phyloP scores from a whole-genome alignment of 1,140 invertebrate genomes.

The Megalonaias nervosa region DNA sequence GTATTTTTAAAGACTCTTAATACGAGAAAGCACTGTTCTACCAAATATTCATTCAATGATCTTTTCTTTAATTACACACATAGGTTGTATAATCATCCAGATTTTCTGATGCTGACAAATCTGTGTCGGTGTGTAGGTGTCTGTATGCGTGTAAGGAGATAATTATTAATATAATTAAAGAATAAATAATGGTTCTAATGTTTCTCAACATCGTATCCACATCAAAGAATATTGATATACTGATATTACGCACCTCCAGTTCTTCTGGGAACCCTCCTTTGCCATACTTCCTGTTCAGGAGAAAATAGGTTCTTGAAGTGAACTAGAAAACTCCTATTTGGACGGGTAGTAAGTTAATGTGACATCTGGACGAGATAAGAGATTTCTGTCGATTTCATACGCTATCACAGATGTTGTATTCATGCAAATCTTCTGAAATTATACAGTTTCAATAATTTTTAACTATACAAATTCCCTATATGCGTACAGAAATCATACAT shows the following conservation, averaged over 20 bases:
- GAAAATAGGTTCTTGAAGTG: conserved; percentile 45
- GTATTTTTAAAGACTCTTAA: no score
- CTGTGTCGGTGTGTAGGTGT: conserved; percentile 12
- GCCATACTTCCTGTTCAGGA: conserved; percentile 25
- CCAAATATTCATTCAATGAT: no score
- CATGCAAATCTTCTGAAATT: conserved; percentile 51
- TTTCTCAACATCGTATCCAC: no score
- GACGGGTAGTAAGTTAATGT: conserved; percentile 62
- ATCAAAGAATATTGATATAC: background rate
- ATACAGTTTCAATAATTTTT: background rate
- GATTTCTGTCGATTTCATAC: conserved; percentile 47
- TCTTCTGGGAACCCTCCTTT: conserved; percentile 7
- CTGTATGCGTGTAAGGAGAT: background rate
- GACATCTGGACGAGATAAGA: conserved; percentile 48
- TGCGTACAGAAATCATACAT: no score
- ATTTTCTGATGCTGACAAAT: background rate
- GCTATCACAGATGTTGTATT: conserved; percentile 54
- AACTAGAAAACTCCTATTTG: conserved; percentile 59
- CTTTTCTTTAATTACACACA: no score
- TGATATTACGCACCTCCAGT: conserved; percentile 3
- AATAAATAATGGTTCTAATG: no score
- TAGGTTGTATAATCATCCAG: no score
- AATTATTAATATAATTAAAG: background rate
- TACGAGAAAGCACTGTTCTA: no score
- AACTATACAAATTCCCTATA: no score